Base-by-base conservation (phyloP, 2,113 vertebrate species). In the Maylandia zebra region DNA sequence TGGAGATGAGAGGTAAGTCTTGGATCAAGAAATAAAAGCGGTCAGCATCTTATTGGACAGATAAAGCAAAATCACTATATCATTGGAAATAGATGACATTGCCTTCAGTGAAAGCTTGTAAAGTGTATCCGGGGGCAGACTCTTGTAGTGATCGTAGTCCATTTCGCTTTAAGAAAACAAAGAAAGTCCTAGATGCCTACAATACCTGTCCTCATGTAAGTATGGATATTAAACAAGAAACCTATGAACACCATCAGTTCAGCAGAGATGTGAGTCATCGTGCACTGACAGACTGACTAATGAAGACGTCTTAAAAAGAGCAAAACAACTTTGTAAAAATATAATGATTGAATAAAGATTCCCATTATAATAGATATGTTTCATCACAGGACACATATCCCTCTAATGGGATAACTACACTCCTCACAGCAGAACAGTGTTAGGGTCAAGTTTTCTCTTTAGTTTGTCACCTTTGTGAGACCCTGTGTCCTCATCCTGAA, bases 191-290 rank as follows among this genome's bases (percentile, higher is more conserved):
- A 38, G 61, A 69, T 69, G 34, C 61, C 19, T 38, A 69, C 34
- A 22, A 69, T 38, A 22, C 61, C 61, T 66, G 7, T 66, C 34
- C 7, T 38, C 61, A 4, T 22, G 7, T 69, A 22, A 69, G 7
- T 4, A 22, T 38, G 34, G 34, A 38, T 13, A 0, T 22, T 38
- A 69, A 38, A 38, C 61, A 69, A 69, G 10, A 66, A 66, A 38
- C 4, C 61, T 69, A 0, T 69, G 19, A 0, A 69, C 61, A 13
- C 34, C 10, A 69, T 69, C 19, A 38, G 61, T 38, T 0, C 34
- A 69, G 61, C 61, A 22, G 19, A 38, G 61, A 38, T 69, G 61
- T 69, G 34, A 38, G 34, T 38, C 61, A 38, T 69, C 2, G 11
- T 38, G 2, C 34, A 38, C 11, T 12, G 19, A 38, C 34, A 38